Percentiles rank a stretch among this genome's conserved stretches.
These are phyloP conservation scores for Cassiopea andromeda DNA, from an alignment of 30 jellyfish, hydroid and myxozoan species.

Conservation along the genomic window DNA sequence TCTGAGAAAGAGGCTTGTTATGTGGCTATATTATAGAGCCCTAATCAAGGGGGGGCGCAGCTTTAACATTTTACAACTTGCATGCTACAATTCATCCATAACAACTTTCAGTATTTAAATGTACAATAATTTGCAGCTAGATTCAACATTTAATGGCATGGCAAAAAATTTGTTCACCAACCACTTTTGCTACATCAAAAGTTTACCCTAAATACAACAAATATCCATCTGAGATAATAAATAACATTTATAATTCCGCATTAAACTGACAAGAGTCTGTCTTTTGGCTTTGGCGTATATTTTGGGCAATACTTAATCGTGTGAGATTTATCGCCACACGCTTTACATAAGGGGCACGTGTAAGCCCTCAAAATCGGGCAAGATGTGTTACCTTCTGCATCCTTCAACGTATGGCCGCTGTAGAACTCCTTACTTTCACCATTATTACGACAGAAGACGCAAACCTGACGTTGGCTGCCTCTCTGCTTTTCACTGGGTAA, in stretches of 20 bases:
- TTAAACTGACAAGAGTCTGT: conserved; percentile 68
- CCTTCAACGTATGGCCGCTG: conserved; percentile 95
- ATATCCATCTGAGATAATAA: background rate
- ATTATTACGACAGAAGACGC: conserved; percentile 97
- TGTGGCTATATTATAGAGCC: no score
- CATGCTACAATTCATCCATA: no score
- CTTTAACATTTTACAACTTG: no score
- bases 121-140: no score
- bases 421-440: conserved; percentile 97
- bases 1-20: no score
- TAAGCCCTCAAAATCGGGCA: conserved; percentile 98
- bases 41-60: no score
- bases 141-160: no score
- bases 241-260: background rate
- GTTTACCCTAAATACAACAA: no score
- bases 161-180: no score
- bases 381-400: conserved; percentile 95
- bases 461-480: conserved; percentile 80
- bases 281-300: conserved; percentile 98
- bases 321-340: conserved; percentile 94
- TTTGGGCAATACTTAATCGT: conserved; percentile 98
- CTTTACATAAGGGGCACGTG: conserved; percentile 99
- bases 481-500: conserved; percentile 59
- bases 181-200: no score
- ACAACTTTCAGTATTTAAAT: no score